Evolutionary conservation across 2,797 vertebrate genomes (phyloP), one percentile per base, ranked within the genome.

Genomic region (Lepus oiostolus): DNA sequence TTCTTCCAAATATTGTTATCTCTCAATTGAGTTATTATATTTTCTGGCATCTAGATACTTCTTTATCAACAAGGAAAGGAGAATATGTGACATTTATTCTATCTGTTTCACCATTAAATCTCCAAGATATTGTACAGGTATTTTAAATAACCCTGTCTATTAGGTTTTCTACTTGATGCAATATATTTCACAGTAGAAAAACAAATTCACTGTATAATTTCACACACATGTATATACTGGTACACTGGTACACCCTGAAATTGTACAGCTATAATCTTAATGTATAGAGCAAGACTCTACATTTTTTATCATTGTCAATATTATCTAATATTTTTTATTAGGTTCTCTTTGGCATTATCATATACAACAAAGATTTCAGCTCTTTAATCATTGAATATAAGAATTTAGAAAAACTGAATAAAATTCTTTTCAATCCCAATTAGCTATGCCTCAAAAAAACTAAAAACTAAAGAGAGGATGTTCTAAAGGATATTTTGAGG

Each of bases 351-450:
- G 5, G 10, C 3, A 28, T 60, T 52, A 65, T 17, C 38, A 28
- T 28, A 32, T 13, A 26, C 6, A 79, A 87, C 54, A 91, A 79
- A 79, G 11, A 70, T 86, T 65, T 95, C 42, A 81, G 30, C 76
- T 65, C 84, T 8, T n/a, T n/a, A 42, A 21, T 6, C 13, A 32
- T 58, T 70, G 19, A 13, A 80, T 16, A 86, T 70, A 86, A 89
- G 13, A 91, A 90, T 83, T 76, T 60, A 83, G 82, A 87, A 81
- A 76, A 67, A 0, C 54, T 58, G 54, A 58, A 85, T n/a, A 32
- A 68, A 93, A 86, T 60, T 62, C 42, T 63, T 68, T 62, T 21
- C 70, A 22, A 50, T 87, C 17, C 79, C 4, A 70, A 76, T 14
- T 80, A 92, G 28, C 28, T 24, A 22, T 30, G 11, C 28, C 5